Conservation (phyloP, 2,797 vertebrate genomes). For the Coendou prehensilis region DNA sequence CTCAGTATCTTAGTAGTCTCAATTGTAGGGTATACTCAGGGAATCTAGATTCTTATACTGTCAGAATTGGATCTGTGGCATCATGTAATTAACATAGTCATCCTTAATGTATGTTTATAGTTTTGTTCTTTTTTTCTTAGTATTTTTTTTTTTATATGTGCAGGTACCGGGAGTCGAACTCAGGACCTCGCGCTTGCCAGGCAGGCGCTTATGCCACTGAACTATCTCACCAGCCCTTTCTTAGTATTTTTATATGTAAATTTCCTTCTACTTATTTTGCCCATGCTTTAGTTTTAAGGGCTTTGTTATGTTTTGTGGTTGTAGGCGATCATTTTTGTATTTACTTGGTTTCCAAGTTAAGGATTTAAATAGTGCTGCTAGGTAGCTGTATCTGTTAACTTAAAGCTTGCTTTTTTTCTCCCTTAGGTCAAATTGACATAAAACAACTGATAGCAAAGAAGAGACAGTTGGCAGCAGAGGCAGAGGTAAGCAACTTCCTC, state of each 20-base stretch:
- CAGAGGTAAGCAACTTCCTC: conserved; percentile 88
- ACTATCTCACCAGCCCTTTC: background rate
- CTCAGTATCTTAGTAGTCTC: conserved; percentile 8
- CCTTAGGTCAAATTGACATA: conserved; percentile 87
- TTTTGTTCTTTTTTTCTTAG: background rate
- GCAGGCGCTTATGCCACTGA: too few species aligned
- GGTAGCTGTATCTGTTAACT: background rate
- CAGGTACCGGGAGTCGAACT: too few species aligned
- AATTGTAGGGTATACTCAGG: background rate
- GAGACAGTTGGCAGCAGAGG: conserved; percentile 89
- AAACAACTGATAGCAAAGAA: conserved; percentile 89
- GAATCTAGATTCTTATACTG: background rate
- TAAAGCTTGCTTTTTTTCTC: conserved; percentile 36
- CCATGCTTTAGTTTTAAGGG: background rate
- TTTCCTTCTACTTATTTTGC: background rate
- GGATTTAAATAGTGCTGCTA: conserved; percentile 21
- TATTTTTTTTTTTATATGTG: too few species aligned
- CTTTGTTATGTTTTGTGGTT: background rate
- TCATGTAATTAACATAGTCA: background rate
- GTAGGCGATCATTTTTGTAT: background rate
- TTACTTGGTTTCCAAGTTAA: background rate
- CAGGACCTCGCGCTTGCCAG: too few species aligned
- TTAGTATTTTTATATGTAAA: background rate
- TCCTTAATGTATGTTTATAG: background rate
- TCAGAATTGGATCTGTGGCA: background rate